Conservation (phyloP, 2,888 invertebrate genomes). For the Eupithecia dodoneata region DNA sequence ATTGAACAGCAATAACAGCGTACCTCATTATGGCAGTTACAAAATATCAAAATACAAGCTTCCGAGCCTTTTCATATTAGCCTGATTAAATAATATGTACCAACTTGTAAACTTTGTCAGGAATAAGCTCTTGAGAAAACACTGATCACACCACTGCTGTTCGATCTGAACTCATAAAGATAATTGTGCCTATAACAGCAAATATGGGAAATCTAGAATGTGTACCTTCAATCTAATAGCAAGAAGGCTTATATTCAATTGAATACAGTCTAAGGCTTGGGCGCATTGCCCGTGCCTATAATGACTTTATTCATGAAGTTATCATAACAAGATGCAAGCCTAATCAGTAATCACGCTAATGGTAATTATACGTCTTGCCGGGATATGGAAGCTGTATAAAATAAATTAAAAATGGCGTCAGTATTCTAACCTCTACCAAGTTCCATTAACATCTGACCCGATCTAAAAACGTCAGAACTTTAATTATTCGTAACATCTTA, state of each 20-base stretch:
- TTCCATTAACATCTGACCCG: constrained; percentile 54
- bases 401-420: constrained; percentile 33
- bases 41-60: not conserved
- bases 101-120: not conserved
- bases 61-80: not conserved
- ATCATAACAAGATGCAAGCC: constrained; percentile 35
- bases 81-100: not conserved
- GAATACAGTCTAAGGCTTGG: not conserved
- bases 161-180: constrained; percentile 8
- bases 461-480: constrained; percentile 76
- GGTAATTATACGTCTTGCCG: constrained; percentile 33
- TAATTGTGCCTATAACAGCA: not conserved
- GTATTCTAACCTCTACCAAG: constrained; percentile 17
- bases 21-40: no score
- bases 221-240: not conserved
- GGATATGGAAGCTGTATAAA: constrained; percentile 28
- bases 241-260: not conserved
- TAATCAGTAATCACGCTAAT: constrained; percentile 36
- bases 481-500: constrained; percentile 82
- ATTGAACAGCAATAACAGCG: no score
- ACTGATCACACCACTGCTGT: constrained; percentile 23
- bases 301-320: constrained; percentile 39
- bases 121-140: constrained; percentile 14
- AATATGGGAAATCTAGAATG: not conserved
- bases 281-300: constrained; percentile 6